These are phyloP conservation scores for Phenganax subtilis DNA, from an alignment of 92 coral and sea anemone species.

Conservation along the genomic window DNA sequence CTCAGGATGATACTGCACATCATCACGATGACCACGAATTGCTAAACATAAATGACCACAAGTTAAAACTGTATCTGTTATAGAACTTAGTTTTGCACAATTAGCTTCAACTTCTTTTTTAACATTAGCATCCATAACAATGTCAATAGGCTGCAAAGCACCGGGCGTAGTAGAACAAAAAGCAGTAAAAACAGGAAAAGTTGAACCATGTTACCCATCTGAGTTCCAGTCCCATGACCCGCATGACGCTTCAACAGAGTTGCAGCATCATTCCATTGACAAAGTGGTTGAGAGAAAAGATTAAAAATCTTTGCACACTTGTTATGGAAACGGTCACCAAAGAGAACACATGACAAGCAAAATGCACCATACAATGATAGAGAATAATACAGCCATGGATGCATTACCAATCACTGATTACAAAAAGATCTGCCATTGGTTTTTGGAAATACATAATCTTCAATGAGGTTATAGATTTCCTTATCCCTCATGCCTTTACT, in stretches of 20 bases:
- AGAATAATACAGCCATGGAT: constrained; percentile 21
- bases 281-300: background rate
- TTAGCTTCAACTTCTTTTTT: background rate
- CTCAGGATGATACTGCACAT: background rate
- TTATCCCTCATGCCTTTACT: background rate
- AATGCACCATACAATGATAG: constrained; percentile 11
- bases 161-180: background rate
- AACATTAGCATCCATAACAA: background rate
- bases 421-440: constrained; percentile 4
- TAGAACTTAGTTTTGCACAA: background rate
- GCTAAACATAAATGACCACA: constrained; percentile 17
- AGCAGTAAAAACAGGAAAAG: background rate
- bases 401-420: constrained; percentile 6
- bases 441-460: constrained; percentile 18
- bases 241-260: background rate
- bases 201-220: background rate
- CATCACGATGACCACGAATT: constrained; percentile 21
- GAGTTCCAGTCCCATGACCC: background rate
- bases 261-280: background rate
- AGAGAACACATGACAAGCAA: constrained; percentile 13
- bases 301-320: background rate
- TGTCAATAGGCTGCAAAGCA: background rate
- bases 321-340: background rate
- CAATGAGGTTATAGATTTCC: background rate
- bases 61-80: background rate